Base-by-base conservation (phyloP, 1,140 invertebrate species). In the Leptopilina clavipes region DNA sequence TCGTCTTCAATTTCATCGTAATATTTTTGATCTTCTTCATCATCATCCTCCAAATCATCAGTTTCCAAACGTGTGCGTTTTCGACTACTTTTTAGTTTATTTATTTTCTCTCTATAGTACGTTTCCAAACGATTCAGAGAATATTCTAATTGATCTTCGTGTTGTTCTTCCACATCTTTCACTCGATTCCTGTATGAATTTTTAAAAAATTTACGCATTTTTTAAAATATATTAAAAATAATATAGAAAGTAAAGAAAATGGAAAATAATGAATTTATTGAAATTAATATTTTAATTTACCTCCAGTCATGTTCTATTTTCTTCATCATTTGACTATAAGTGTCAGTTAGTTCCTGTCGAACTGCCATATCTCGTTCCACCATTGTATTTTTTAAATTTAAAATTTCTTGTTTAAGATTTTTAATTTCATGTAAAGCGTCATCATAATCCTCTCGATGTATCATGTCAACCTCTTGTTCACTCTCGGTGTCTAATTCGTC, bases 281-380 rank as follows among this genome's bases (percentile, higher is more conserved):
- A 31, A 31, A 40, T 40, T 40, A 2, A 1, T 31, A 31, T 31
- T 2, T 31, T 31, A 31, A 31, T 31, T 40, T 83, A 87, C 85
- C 85, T 86, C 81, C 85, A 87, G 72, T 88, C 76, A 0, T 25
- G 10, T 75, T 90, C 87, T 37, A 87, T 54, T 31, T 84, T 79
- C 11, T 85, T 81, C 73, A 91, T 86, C 78, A 89, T 88, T 52
- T 79, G 76, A 14, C 76, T 78, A 19, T 87, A 89, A 71, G 81
- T 85, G 7, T 86, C 80, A 0, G 85, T 76, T 81, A 91, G 80
- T 85, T 91, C 89, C 10, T 87, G 77, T 0, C 90, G 88, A 48
- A 83, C 90, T 76, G 86, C 70, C 10, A 89, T 45, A 73, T 91
- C 90, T 52, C 76, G 84, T 18, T 75, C 80, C 12, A 88, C 74